phyloP scores from a whole-genome alignment of 1,140 invertebrate genomes.

The Nasonia vitripennis region DNA sequence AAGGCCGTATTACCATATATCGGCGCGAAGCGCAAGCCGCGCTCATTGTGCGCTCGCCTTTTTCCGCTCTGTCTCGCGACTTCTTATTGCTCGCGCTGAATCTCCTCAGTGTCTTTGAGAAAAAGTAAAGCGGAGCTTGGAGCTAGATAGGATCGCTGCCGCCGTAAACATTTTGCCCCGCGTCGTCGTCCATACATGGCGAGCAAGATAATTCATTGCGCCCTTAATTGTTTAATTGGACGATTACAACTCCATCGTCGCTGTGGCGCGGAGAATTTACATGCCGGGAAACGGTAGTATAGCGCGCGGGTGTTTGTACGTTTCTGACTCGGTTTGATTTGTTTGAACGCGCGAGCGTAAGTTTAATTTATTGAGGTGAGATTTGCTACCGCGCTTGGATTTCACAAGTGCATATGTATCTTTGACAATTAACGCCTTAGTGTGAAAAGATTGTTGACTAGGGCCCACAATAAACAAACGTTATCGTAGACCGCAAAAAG shows the following conservation, averaged over 20 bases:
- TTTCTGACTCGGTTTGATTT: not conserved
- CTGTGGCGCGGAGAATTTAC: not conserved
- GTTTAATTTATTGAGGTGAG: too few relatives aligned
- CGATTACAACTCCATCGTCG: slow-evolving; percentile 11
- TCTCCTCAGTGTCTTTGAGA: not conserved
- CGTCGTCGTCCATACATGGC: not conserved
- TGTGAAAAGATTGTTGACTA: too few relatives aligned
- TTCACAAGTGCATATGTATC: too few relatives aligned
- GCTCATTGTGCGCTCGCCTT: not conserved
- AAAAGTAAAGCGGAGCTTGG: not conserved
- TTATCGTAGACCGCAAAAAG: too few relatives aligned
- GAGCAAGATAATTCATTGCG: slow-evolving; percentile 21
- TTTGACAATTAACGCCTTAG: too few relatives aligned
- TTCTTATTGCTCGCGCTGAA: not conserved
- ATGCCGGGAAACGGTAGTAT: not conserved
- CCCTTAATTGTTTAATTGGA: slow-evolving; percentile 38
- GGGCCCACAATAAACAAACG: too few relatives aligned
- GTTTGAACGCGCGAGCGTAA: too few relatives aligned
- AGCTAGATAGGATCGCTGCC: slow-evolving; percentile 16
- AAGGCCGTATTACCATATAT: not conserved
- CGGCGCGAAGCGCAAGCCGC: not conserved
- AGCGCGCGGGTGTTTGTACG: not conserved
- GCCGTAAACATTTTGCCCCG: not conserved
- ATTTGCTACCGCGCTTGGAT: too few relatives aligned
- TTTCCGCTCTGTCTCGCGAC: not conserved